phyloP scores from a whole-genome alignment of 2,888 invertebrate genomes.

The Lasioglossum marginatum region DNA sequence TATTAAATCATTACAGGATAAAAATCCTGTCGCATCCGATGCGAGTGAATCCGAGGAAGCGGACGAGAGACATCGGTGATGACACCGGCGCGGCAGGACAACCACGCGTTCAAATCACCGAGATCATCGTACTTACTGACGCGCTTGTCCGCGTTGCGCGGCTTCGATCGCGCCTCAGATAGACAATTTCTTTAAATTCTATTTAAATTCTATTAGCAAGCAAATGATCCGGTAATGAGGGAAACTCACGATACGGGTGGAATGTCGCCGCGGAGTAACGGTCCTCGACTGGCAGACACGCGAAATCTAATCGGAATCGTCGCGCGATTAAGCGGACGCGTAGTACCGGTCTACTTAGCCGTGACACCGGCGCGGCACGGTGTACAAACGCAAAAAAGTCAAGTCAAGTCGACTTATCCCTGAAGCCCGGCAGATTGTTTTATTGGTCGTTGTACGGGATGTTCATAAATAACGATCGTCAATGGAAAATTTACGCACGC shows the following conservation, averaged over 20 bases:
- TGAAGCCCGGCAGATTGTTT: conserved; percentile 1
- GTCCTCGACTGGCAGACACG: not conserved
- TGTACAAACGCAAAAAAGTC: not conserved
- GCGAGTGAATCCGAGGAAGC: not conserved
- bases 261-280: conserved; percentile 16
- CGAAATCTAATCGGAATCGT: conserved; percentile 20
- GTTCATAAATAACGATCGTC: conserved; percentile 38
- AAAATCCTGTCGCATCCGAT: not conserved
- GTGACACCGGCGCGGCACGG: not conserved
- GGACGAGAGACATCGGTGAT: not conserved
- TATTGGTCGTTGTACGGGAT: conserved; percentile 15
- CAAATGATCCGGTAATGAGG: conserved; percentile 5
- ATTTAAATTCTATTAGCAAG: conserved; percentile 20
- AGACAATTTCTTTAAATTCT: conserved; percentile 2
- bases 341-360: conserved; percentile 20
- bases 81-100: not conserved
- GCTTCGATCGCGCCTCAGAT: not conserved
- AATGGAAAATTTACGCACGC: conserved; percentile 26
- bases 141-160: not conserved
- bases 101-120: conserved; percentile 6
- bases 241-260: not conserved
- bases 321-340: conserved; percentile 13
- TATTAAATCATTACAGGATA: not conserved
- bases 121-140: not conserved
- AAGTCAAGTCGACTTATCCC: not conserved